Evolutionary conservation across 92 coral and sea anemone genomes (phyloP), one percentile per base, ranked within the genome.

Genomic region (Plumapathes pennacea): DNA sequence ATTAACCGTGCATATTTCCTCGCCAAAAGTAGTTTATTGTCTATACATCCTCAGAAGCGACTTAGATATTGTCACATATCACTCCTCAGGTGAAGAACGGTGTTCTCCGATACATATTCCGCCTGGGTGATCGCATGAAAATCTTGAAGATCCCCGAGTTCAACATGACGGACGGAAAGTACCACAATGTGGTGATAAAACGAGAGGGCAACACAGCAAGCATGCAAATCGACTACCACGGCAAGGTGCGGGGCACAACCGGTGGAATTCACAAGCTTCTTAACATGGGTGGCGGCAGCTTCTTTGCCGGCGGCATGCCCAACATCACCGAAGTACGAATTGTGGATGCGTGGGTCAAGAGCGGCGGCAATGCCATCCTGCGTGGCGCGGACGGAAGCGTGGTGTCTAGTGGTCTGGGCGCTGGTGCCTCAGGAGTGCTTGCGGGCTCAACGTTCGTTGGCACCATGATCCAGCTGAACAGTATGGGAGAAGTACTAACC

Each of bases 81-180:
- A n/a, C n/a, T n/a, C n/a, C n/a, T n/a, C 34, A 88, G 96, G 76
- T 91, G 24, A 80, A 77, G 54, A 73, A 83, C 59, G 63, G 38
- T 31, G 63, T 87, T 40, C 33, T 91, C 51, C 76, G 95, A 15
- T 91, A 91, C 69, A 81, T 85, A 19, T 91, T 66, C 81, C 90
- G 95, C 28, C 84, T 91, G 22, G 96, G 89, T 27, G 88, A 91
- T 57, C 89, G 90, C 37, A 87, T 87, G 96, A 91, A 91, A 67
- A 74, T 85, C 37, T 82, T 91, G 4, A 79, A 74, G 38, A 78
- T 91, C 13, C 91, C 96, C 1, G 91, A 89, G 56, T 20, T 72
- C 23, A 91, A 84, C 74, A 66, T 91, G 25, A 74, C 96, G 3
- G 97, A 91, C 50, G 82, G 78, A 40, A 76, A 75, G 62, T 91